These are phyloP conservation scores for Caradrina kadenii DNA, from an alignment of 2,888 invertebrate genomes.

Conservation along the genomic window DNA sequence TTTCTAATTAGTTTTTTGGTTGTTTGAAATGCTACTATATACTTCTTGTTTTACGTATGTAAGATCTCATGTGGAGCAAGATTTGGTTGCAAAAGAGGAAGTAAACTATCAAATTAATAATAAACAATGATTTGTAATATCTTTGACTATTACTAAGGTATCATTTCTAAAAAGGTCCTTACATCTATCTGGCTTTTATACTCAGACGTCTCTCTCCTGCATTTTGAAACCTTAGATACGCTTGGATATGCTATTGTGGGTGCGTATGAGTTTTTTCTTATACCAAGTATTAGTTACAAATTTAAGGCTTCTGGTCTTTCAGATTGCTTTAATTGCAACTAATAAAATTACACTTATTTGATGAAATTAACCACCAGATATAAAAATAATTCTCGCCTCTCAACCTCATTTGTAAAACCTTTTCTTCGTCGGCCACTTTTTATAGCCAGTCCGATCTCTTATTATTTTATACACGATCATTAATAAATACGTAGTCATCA, in stretches of 20 bases:
- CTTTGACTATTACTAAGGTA: not conserved
- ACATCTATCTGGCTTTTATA: not conserved
- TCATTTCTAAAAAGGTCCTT: not conserved
- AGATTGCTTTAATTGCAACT: not conserved
- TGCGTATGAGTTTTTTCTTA: too few relatives aligned
- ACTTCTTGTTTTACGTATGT: not conserved
- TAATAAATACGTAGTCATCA: conserved; percentile 52
- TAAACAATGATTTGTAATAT: too few relatives aligned
- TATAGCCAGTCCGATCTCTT: not conserved
- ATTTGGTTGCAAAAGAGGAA: not conserved
- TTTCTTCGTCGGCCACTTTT: conserved; percentile 23
- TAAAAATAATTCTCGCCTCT: conserved; percentile 26
- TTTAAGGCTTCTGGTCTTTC: too few relatives aligned
- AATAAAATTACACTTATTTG: not conserved
- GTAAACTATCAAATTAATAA: too few relatives aligned
- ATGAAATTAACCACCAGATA: not conserved
- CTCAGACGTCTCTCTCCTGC: too few relatives aligned
- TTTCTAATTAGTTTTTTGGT: conserved; percentile 51
- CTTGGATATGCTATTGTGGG: too few relatives aligned
- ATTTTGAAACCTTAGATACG: too few relatives aligned
- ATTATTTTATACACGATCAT: conserved; percentile 19
- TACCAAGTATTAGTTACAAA: too few relatives aligned
- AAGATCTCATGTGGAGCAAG: not conserved
- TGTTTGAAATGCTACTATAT: conserved; percentile 9
- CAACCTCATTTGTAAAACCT: conserved; percentile 18